phyloP scores from a whole-genome alignment of 37 sponge, comb jelly and placozoan species.

The Axinella damicornis region DNA sequence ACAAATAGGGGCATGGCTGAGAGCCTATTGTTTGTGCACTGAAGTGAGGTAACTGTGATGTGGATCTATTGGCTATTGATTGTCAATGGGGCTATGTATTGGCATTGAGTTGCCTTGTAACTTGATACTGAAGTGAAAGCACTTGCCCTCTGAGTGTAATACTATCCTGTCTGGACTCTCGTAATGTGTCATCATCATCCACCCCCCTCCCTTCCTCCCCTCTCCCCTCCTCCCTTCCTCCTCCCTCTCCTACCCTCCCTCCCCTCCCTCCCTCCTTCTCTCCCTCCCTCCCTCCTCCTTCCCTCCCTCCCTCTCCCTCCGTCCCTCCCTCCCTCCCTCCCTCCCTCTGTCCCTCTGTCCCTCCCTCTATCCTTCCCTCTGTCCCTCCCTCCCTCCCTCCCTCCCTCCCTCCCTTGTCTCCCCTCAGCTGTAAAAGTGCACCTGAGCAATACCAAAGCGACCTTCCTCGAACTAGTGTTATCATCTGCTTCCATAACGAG shows the following conservation, averaged over 20 bases:
- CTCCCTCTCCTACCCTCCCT: background rate
- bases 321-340: background rate
- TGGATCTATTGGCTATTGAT: background rate
- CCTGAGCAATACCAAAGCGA: conserved; percentile 13
- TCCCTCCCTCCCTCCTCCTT: background rate
- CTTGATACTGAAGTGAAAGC: no score
- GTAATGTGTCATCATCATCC: no score
- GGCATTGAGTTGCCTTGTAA: no score
- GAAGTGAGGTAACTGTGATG: background rate
- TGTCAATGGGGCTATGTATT: background rate
- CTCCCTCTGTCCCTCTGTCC: background rate
- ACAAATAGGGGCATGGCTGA: no score
- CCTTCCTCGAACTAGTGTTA: conserved; percentile 56
- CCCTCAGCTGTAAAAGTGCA: conserved; percentile 7
- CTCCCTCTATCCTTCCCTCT: no score
- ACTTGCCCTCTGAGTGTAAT: no score
- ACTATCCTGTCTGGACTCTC: no score
- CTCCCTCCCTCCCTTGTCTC: background rate
- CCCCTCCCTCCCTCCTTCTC: conserved; percentile 21
- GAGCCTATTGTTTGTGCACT: no score
- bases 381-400: conserved; percentile 1
- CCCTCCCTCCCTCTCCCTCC: no score
- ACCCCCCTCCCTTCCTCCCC: background rate
- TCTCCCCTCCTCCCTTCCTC: background rate
- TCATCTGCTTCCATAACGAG: conserved; percentile 86